Base-by-base conservation (phyloP, 2,797 vertebrate genomes). In the Helicolenus hilgendorfi region DNA sequence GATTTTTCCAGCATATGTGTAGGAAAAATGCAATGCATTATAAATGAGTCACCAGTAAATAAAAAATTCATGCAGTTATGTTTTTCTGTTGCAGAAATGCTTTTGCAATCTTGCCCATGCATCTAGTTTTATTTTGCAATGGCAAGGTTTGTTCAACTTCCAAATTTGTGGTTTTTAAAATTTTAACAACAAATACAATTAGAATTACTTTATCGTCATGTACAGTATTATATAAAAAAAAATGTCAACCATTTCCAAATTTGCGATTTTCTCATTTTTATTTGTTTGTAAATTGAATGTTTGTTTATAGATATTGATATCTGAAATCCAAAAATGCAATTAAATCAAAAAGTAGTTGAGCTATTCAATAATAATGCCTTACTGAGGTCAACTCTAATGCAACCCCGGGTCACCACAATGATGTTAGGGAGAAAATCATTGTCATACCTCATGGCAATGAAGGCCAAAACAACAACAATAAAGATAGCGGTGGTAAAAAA, bases 191-290 rank as follows among this genome's bases (percentile, higher is more conserved):
- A 14, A 4, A 11, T 49, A 15, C 2, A 41, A 41, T 41, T 13
- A 8, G 22, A 2, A 3, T 14, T 20, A 14, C 15, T 15, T 72
- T 9, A 10, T 35, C 4, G 0, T 59, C 33, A 58, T 38, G 10
- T 38, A 7, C 9, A 27, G 0, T 14, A 5, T 70, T 10, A 7
- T 33, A 31, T 26, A 0, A 45, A 45, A 0, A 45, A 45, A 45
- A 45, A 45, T 18, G 41, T 45, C 41, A 45, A 45, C 15, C 15
- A 45, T 9, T 15, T 13, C 13, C 22, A 67, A 29, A 71, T 9
- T 56, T 9, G 4, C 11, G 14, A 20, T 10, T 26, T 13, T 38
- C 18, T 41, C 7, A 49, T 8, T 62, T 38, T n/a, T 1, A 11
- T 73, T 18, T 53, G 10, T 53, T 35, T 55, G 13, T 20, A 64